Percentiles rank a stretch among this genome's conserved stretches.
phyloP scores from a whole-genome alignment of 2,888 invertebrate species.

The Carabus problematicus region DNA sequence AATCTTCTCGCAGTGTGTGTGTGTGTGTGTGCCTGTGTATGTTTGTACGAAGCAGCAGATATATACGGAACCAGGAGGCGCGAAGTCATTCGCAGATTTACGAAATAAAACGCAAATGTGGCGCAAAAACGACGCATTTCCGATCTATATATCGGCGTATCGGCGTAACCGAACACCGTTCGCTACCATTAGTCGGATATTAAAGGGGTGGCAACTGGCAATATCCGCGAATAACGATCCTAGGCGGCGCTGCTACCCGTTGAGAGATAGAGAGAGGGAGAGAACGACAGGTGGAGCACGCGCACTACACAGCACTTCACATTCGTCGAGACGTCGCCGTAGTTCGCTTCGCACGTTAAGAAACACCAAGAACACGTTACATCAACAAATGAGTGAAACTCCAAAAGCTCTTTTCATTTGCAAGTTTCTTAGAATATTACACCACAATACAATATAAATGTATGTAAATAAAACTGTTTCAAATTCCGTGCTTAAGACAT shows the following conservation, averaged over 20 bases:
- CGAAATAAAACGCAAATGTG: conserved; percentile 33
- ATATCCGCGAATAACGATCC: conserved; percentile 61
- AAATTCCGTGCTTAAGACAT: no score
- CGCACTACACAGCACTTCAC: conserved; percentile 43
- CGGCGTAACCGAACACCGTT: conserved; percentile 43
- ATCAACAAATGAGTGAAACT: no score
- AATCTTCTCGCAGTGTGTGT: no score
- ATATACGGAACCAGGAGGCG: conserved; percentile 5
- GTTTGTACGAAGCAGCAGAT: background rate
- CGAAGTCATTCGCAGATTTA: conserved; percentile 18
- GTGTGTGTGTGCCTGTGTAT: no score
- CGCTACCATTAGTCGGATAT: conserved; percentile 57
- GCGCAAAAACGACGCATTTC: conserved; percentile 20
- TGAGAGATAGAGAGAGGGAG: conserved; percentile 45
- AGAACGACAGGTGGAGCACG: conserved; percentile 49
- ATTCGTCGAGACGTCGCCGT: no score
- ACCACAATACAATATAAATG: no score
- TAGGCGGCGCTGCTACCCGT: conserved; percentile 51
- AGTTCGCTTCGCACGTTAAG: no score
- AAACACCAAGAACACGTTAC: no score
- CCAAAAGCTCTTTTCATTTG: no score
- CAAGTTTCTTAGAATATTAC: no score
- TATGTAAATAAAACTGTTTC: no score
- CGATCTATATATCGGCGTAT: conserved; percentile 21
- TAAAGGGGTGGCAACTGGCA: conserved; percentile 57